Base-by-base conservation (phyloP, 2,113 vertebrate genomes). In the Chitala chitala region DNA sequence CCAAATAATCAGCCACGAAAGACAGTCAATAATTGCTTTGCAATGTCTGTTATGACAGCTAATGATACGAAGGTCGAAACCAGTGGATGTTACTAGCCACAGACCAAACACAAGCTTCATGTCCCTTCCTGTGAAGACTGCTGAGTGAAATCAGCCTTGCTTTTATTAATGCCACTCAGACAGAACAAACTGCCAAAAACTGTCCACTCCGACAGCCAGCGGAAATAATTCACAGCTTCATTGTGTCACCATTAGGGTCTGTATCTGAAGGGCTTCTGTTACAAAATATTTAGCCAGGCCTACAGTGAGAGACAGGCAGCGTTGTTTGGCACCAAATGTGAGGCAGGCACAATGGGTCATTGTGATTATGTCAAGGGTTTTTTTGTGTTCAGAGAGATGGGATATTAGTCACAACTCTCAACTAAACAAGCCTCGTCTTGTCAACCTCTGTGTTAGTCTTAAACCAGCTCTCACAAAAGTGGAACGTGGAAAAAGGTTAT, bases 201-300 rank as follows among this genome's bases (percentile, higher is more conserved):
- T 81, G 82, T 76, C 80, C 78, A 78, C 61, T 83, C 81, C 78
- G 79, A 79, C 81, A 81, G 81, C 82, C 81, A 77, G 73, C 78
- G 78, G 80, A 82, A 79, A 87, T 82, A 84, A 80, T 84, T 77
- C 81, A 81, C 78, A 56, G 82, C 74, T 78, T 81, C 78, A 82
- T 82, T 86, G 83, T 82, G 78, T 76, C 76, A 81, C 78, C 82
- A 84, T 86, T 83, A 84, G 86, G 79, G 73, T 80, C 70, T 48
- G 59, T 78, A 85, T 79, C 79, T 78, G 77, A 82, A 79, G 77
- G 78, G 79, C 73, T 78, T 84, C 80, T 82, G 81, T 87, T 87
- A 85, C 80, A 82, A 90, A 89, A 89, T 86, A 87, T 87, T 89
- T 84, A 83, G 85, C 86, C 81, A 86, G 82, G 83, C 78, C 81